Percentiles rank a stretch among this genome's conserved stretches.
These are phyloP conservation scores for Triplophysa tibetana DNA, from an alignment of 2,113 vertebrate genomes.

Conservation along the genomic window DNA sequence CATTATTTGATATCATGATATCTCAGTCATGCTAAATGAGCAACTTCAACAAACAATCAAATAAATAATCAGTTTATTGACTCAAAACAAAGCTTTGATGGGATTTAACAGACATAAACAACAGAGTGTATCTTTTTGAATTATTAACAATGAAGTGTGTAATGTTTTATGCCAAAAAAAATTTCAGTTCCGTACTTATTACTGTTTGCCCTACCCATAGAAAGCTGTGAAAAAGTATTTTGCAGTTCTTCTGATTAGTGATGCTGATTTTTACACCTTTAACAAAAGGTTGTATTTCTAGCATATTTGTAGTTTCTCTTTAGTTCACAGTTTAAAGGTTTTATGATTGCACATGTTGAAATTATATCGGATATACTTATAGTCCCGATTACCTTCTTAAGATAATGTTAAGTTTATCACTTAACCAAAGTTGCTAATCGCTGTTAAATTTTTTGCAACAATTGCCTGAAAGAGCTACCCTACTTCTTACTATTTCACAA, in stretches of 20 bases:
- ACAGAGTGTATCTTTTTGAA: neutral
- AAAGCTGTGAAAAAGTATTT: no score
- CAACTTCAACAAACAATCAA: constrained; percentile 7
- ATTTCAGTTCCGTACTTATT: no score
- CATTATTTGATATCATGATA: neutral
- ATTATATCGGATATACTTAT: neutral
- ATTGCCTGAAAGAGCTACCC: neutral
- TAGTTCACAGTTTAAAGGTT: neutral
- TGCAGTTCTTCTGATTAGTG: no score
- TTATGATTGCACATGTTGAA: neutral
- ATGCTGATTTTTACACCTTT: neutral
- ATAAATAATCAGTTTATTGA: constrained; percentile 32
- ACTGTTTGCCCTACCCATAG: no score
- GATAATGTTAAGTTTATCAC: no score
- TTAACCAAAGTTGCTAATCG: no score
- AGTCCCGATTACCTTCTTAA: neutral
- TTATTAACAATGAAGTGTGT: neutral
- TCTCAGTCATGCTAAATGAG: constrained; percentile 6
- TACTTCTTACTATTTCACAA: neutral
- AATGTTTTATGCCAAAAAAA: no score
- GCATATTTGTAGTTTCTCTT: neutral
- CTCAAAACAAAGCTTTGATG: neutral
- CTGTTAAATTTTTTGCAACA: neutral
- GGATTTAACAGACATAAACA: neutral
- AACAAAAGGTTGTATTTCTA: neutral